Conservation (phyloP, 2,797 vertebrate species). For the Catostomus latipinnis region DNA sequence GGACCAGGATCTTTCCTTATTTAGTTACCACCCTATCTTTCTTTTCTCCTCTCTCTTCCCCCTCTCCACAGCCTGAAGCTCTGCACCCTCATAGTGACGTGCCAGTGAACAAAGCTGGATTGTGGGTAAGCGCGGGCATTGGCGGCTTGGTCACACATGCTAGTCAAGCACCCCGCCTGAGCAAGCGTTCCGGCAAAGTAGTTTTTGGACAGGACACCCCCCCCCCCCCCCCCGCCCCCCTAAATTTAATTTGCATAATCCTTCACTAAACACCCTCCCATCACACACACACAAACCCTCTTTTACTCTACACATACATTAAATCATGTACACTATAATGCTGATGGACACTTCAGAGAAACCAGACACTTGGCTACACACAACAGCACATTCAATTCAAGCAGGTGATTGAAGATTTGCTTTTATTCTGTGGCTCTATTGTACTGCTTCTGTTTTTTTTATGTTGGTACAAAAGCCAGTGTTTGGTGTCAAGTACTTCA, state of each 20-base stretch:
- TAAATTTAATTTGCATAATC: conserved; percentile 52
- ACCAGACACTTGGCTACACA: conserved; percentile 55
- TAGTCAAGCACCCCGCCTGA: conserved; percentile 76
- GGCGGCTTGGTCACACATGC: conserved; percentile 75
- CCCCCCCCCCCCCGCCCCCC: not conserved
- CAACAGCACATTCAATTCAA: conserved; percentile 61
- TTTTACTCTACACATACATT: conserved; percentile 14
- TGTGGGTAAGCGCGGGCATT: conserved; percentile 66
- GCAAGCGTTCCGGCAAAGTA: conserved; percentile 85
- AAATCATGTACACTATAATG: conserved; percentile 55
- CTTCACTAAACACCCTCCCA: conserved; percentile 49
- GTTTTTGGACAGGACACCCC: conserved; percentile 80
- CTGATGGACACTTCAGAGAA: conserved; percentile 70
- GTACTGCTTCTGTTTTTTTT: conserved; percentile 46
- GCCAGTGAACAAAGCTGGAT: conserved; percentile 74
- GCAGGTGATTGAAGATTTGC: conserved; percentile 68
- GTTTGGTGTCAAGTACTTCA: conserved; percentile 53
- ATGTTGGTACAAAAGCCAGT: conserved; percentile 55
- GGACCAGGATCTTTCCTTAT: conserved; percentile 61
- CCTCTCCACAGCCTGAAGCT: conserved; percentile 46
- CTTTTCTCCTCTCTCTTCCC: conserved; percentile 31
- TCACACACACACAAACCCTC: not conserved
- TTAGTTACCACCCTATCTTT: conserved; percentile 35
- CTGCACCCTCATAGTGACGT: conserved; percentile 62
- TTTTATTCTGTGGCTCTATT: conserved; percentile 52